Evolutionary conservation across 2,113 vertebrate genomes (phyloP).

Genomic region (Tetrax tetrax): DNA sequence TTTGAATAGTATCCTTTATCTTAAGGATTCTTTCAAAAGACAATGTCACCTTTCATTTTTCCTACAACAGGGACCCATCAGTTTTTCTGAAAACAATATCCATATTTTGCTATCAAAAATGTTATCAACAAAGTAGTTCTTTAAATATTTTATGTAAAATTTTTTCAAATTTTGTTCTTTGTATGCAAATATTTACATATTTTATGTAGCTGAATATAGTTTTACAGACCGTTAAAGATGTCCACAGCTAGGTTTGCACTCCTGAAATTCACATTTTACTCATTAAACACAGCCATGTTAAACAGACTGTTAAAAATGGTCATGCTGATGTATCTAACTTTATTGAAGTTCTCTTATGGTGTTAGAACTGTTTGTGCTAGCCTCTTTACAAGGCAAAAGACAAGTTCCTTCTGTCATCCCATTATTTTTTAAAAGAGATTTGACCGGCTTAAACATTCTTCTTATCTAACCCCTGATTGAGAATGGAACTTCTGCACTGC

Average conservation of each 20-base stretch:
- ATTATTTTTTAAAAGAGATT: constrained; percentile 38
- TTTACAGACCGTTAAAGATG: background rate
- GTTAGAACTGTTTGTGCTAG: constrained; percentile 41
- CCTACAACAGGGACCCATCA: background rate
- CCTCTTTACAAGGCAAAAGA: background rate
- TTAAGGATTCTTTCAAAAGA: background rate
- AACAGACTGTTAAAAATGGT: background rate
- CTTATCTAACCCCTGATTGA: constrained; percentile 39
- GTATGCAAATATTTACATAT: background rate
- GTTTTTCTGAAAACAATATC: background rate
- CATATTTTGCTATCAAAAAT: background rate
- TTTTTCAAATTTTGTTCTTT: background rate
- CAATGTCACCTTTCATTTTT: background rate
- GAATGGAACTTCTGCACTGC: constrained; percentile 37
- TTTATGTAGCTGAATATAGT: background rate
- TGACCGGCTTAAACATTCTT: constrained; percentile 48
- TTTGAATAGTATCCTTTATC: background rate
- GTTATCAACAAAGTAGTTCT: background rate
- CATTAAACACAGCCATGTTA: background rate
- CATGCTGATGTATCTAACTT: constrained; percentile 20
- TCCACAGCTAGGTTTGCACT: background rate
- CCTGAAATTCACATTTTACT: background rate
- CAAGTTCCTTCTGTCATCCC: background rate
- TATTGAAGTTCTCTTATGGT: constrained; percentile 1
- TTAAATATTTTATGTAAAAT: background rate